Evolutionary conservation across 2,797 vertebrate genomes (phyloP).

Genomic region (Danionella dracula): DNA sequence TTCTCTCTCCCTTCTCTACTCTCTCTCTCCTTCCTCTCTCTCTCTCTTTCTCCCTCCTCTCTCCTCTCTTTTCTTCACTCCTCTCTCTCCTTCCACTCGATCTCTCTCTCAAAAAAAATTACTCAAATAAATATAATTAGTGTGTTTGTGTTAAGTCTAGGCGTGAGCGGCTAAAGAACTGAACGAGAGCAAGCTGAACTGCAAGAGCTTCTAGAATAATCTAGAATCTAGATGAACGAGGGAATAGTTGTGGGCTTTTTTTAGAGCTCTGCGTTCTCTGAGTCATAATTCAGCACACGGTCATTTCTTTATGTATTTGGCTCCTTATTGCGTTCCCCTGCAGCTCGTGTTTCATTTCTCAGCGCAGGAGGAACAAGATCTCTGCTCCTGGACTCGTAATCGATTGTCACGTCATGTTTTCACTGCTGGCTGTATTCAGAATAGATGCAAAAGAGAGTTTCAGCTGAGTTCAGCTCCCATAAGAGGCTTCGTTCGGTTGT

Average conservation of each 20-base stretch:
- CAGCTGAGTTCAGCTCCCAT: constrained; percentile 28
- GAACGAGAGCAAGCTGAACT: constrained; percentile 62
- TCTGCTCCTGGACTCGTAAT: neutral
- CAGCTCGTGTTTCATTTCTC: neutral
- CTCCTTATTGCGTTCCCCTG: neutral
- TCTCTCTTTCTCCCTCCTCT: no score
- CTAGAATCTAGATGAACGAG: no score
- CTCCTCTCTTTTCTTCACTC: no score
- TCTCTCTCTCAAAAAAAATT: no score
- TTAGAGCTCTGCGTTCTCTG: no score
- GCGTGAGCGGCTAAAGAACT: constrained; percentile 46
- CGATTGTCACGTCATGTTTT: no score
- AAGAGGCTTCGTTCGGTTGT: constrained; percentile 42
- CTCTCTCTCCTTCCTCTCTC: no score
- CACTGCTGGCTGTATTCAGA: constrained; percentile 13
- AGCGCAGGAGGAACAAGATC: neutral
- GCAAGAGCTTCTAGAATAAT: constrained; percentile 80
- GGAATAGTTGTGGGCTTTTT: no score
- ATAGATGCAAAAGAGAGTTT: constrained; percentile 38
- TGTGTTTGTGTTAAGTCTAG: constrained; percentile 2
- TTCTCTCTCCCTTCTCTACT: no score
- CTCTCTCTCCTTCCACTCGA: no score
- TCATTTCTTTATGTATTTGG: neutral
- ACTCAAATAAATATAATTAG: neutral
- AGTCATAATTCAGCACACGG: constrained; percentile 37